Percentiles rank a stretch among this genome's conserved stretches.
Conservation (phyloP, 1,140 invertebrate species). For the Ctenoplectra terminalis region DNA sequence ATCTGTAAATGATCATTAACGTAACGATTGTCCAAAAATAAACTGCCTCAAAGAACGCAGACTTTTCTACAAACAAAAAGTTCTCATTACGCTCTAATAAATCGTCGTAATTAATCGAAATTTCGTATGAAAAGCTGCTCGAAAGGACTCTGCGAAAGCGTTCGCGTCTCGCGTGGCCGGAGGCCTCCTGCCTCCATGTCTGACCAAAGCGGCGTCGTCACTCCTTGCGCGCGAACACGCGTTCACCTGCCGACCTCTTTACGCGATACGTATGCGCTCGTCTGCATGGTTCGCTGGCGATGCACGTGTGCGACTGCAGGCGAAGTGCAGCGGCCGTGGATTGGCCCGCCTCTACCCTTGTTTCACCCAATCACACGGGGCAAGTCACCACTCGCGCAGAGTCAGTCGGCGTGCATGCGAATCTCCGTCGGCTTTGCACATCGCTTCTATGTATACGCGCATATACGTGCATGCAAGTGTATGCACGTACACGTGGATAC, state of each 20-base stretch:
- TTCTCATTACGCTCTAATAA: neutral
- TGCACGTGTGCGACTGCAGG: constrained; percentile 52
- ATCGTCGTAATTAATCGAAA: no score
- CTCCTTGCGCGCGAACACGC: constrained; percentile 50
- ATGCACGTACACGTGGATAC: constrained; percentile 28
- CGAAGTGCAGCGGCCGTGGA: constrained; percentile 44
- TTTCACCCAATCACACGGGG: constrained; percentile 63
- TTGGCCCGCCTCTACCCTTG: constrained; percentile 57
- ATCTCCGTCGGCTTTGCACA: constrained; percentile 61
- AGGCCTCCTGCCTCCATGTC: constrained; percentile 20
- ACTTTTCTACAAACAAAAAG: no score
- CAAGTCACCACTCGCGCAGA: constrained; percentile 52
- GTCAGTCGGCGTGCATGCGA: constrained; percentile 66
- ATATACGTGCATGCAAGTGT: neutral
- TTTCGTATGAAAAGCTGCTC: no score
- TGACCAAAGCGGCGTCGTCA: constrained; percentile 48
- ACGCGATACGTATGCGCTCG: constrained; percentile 8
- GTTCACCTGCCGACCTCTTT: neutral
- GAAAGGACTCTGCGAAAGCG: neutral
- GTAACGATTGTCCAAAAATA: no score
- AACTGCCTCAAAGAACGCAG: no score
- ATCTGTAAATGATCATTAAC: no score
- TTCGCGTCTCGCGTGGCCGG: neutral
- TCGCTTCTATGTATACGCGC: constrained; percentile 3
- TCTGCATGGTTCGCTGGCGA: constrained; percentile 25